Evolutionary conservation across 2,797 vertebrate genomes (phyloP).

Genomic region (Onychomys leucogaster): DNA sequence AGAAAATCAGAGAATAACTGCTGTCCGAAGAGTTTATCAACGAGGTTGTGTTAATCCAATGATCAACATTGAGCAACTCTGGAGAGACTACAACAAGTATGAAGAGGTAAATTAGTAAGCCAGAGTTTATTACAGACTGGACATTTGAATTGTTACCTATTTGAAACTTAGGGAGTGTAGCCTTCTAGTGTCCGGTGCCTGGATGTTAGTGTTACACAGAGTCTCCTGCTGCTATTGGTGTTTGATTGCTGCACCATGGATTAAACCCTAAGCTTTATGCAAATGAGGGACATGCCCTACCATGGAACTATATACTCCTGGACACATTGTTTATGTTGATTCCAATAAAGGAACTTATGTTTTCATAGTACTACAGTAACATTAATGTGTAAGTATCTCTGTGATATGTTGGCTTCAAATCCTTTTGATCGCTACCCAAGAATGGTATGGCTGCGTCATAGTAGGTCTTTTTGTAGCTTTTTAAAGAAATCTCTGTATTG

Average conservation of each 20-base stretch:
- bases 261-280: neutral
- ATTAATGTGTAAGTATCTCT: neutral
- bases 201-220: neutral
- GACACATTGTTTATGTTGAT: conserved; percentile 25
- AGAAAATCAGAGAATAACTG: conserved; percentile 99
- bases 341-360: neutral
- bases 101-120: conserved; percentile 93
- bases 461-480: neutral
- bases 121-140: conserved; percentile 23
- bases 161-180: neutral
- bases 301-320: neutral
- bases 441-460: neutral
- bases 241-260: neutral
- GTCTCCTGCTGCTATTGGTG: neutral
- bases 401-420: neutral
- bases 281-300: neutral
- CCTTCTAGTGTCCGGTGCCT: neutral
- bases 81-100: conserved; percentile 99
- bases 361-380: neutral
- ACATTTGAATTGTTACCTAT: conserved; percentile 12
- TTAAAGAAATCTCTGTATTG: neutral
- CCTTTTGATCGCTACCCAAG: neutral
- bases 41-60: conserved; percentile 99
- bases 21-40: conserved; percentile 98
- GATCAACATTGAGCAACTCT: conserved; percentile 99